A percentile compares a stretch with the other conserved stretches of the same genome.
Evolutionary conservation across 92 coral and sea anemone species (phyloP).

Genomic region (Phenganax stokvisi): DNA sequence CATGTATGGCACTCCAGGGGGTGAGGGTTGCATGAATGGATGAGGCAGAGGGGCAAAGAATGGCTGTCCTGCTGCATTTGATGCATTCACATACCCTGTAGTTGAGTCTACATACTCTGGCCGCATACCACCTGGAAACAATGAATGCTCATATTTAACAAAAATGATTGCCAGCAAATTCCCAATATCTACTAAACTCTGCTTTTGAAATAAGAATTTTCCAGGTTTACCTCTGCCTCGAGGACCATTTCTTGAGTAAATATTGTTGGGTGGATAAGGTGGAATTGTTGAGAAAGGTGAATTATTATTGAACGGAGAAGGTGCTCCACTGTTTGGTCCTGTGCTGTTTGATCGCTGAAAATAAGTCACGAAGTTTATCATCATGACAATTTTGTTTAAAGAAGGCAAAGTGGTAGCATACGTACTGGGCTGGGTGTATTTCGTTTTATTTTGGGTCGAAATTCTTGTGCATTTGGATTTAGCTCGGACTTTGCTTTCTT

Average conservation of each 20-base stretch:
- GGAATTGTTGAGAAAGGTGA: neutral
- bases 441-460: conserved; percentile 23
- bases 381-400: neutral
- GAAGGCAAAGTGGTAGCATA: neutral
- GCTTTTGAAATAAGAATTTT: neutral
- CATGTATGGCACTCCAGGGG: neutral
- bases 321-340: conserved; percentile 18
- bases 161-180: neutral
- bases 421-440: conserved; percentile 39
- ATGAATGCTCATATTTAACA: neutral
- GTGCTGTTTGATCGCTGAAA: conserved; percentile 36
- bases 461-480: conserved; percentile 32
- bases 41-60: conserved; percentile 24
- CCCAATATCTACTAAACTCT: neutral
- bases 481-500: conserved; percentile 16
- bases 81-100: conserved; percentile 21
- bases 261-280: conserved; percentile 9
- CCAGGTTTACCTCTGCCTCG: conserved; percentile 22
- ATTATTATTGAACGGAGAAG: conserved; percentile 18
- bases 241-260: conserved; percentile 16
- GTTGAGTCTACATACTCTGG: conserved; percentile 1
- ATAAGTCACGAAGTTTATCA: neutral
- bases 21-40: conserved; percentile 14
- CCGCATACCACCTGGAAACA: neutral
- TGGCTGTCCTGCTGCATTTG: conserved; percentile 32